Percentiles rank a stretch among this genome's conserved stretches.
Evolutionary conservation across 2,113 vertebrate species (phyloP).

Genomic region (Leptodactylus fuscus): DNA sequence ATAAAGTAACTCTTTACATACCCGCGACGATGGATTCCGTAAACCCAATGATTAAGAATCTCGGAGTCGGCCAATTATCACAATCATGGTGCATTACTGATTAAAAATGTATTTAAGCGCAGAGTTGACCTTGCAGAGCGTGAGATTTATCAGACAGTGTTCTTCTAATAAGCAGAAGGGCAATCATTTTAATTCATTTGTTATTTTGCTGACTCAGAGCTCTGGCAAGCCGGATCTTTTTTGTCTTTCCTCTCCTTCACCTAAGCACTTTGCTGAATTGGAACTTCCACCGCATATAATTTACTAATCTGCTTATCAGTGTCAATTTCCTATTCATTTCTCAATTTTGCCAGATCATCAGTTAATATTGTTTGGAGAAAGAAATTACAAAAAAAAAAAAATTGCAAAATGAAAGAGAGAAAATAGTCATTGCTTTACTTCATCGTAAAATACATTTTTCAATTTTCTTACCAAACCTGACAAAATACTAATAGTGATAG

Average conservation of each 20-base stretch:
- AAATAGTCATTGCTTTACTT: conserved; percentile 1
- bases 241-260: conserved; percentile 57
- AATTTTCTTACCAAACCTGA: neutral
- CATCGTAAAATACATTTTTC: neutral
- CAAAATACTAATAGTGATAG: neutral
- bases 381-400: neutral
- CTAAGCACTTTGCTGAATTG: conserved; percentile 60
- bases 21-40: neutral
- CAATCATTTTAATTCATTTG: conserved; percentile 60
- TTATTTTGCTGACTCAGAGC: conserved; percentile 57
- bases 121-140: conserved; percentile 43
- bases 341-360: conserved; percentile 51
- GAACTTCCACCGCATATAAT: conserved; percentile 47
- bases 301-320: conserved; percentile 57
- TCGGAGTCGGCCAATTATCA: conserved; percentile 19
- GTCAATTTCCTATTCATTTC: conserved; percentile 55
- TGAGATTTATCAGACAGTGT: conserved; percentile 55
- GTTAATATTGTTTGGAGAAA: conserved; percentile 4
- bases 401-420: too few relatives aligned
- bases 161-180: conserved; percentile 56
- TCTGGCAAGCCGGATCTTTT: conserved; percentile 53
- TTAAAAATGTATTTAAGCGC: conserved; percentile 51
- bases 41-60: neutral
- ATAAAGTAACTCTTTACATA: neutral
- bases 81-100: conserved; percentile 50